Evolutionary conservation across 2,797 vertebrate genomes (phyloP), one percentile per base, ranked within the genome.

Genomic region (Pteropus rufus): DNA sequence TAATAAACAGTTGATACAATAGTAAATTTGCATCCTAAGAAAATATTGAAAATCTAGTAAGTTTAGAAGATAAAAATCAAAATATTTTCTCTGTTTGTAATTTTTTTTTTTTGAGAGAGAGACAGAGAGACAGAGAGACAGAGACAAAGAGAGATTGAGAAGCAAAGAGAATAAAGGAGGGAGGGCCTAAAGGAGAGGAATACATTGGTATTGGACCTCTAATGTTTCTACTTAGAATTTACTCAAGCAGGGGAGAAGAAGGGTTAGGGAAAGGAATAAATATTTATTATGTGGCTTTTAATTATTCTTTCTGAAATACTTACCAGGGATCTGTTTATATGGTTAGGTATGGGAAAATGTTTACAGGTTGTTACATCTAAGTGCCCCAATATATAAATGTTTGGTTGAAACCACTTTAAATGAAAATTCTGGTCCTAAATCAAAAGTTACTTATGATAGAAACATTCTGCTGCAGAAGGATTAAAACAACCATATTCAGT

Each of bases 161-260:
- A 12, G 1, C 7, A 5, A 1, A 1, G 10, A 19, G 10, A 7
- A n/a, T 7, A n/a, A n/a, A 26, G 6, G 12, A 2, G 21, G 26
- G 10, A 31, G 5, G 34, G 19, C 31, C 19, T 76, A 29, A 58
- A n/a, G 69, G 3, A 75, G 5, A 73, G n/a, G 75, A 36, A 31
- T 4, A 11, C 9, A 23, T 34, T 44, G 5, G 26, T 44, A 31
- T 19, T 73, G 16, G 34, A 26, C 72, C 10, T 23, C 44, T 84
- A 44, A 24, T 77, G 29, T 39, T 73, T 6, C 26, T 70, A 10
- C 18, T 9, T 11, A 79, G 49, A 26, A n/a, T 49, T 75, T 85
- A 80, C 46, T n/a, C 7, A 79, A 54, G 21, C 36, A 9, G 2
- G 31, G 0, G 0, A 5, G 44, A 69, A 54, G 49, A 72, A 94